Evolutionary conservation across 1,140 invertebrate species (phyloP).

Genomic region (Paraescarpia echinospica): DNA sequence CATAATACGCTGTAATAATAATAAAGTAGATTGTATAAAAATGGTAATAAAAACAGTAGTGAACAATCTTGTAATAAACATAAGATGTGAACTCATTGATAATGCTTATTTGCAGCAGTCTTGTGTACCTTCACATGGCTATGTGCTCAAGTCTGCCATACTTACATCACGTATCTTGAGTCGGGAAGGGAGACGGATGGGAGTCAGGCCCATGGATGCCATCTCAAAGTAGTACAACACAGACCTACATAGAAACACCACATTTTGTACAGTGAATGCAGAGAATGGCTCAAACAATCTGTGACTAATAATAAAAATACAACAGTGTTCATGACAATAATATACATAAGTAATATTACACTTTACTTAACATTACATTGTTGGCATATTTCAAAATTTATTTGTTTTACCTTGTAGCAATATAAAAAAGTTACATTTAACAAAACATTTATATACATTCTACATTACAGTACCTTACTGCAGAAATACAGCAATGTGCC

Average conservation of each 20-base stretch:
- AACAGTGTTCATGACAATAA: too few species aligned
- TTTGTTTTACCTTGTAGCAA: not conserved
- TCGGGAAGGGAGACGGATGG: constrained; percentile 55
- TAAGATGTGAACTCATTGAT: too few species aligned
- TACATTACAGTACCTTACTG: not conserved
- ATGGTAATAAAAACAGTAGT: too few species aligned
- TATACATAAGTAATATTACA: too few species aligned
- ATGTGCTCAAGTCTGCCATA: not conserved
- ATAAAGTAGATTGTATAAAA: too few species aligned
- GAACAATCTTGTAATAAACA: too few species aligned
- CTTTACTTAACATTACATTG: not conserved
- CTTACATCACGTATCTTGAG: constrained; percentile 60
- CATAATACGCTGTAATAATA: too few species aligned
- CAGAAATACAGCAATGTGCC: not conserved
- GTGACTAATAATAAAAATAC: too few species aligned
- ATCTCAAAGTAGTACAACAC: constrained; percentile 59
- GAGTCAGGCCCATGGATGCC: constrained; percentile 49
- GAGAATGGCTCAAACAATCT: not conserved
- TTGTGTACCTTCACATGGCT: not conserved
- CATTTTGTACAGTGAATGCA: not conserved
- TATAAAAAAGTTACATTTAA: not conserved
- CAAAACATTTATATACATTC: not conserved
- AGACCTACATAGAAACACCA: constrained; percentile 42
- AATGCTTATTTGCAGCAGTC: not conserved
- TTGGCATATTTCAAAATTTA: not conserved